Percentiles rank a stretch among this genome's conserved stretches.
phyloP scores from a whole-genome alignment of 2,113 vertebrate genomes.

The Naja naja region DNA sequence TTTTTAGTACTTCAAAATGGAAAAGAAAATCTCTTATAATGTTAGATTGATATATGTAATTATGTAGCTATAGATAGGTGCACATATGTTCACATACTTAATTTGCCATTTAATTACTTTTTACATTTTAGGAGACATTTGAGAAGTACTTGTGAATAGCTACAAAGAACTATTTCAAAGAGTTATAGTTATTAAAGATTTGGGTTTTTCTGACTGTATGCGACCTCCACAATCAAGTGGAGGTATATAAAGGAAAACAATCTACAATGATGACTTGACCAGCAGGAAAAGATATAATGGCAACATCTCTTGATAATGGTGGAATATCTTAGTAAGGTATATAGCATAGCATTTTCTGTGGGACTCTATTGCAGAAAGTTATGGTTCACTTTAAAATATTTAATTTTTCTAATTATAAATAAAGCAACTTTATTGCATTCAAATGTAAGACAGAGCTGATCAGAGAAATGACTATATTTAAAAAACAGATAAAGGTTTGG shows the following conservation, averaged over 20 bases:
- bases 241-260: neutral
- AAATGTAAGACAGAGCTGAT: neutral
- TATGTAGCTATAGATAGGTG: neutral
- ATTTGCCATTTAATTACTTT: neutral
- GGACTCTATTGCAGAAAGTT: neutral
- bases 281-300: neutral
- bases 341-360: too few relatives aligned
- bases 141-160: neutral
- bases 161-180: neutral
- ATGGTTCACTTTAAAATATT: neutral
- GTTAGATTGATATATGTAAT: neutral
- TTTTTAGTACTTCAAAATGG: constrained; percentile 42
- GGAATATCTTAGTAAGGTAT: neutral
- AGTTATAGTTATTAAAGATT: neutral
- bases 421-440: neutral
- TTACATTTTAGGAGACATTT: constrained; percentile 4
- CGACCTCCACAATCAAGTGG: neutral
- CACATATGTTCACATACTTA: neutral
- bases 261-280: too few relatives aligned
- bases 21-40: constrained; percentile 31
- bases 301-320: neutral
- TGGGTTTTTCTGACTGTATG: neutral
- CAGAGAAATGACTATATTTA: neutral
- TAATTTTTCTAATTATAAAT: neutral
- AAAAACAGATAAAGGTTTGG: neutral